Base-by-base conservation (phyloP, 2,888 invertebrate genomes). In the Volucella inflata region DNA sequence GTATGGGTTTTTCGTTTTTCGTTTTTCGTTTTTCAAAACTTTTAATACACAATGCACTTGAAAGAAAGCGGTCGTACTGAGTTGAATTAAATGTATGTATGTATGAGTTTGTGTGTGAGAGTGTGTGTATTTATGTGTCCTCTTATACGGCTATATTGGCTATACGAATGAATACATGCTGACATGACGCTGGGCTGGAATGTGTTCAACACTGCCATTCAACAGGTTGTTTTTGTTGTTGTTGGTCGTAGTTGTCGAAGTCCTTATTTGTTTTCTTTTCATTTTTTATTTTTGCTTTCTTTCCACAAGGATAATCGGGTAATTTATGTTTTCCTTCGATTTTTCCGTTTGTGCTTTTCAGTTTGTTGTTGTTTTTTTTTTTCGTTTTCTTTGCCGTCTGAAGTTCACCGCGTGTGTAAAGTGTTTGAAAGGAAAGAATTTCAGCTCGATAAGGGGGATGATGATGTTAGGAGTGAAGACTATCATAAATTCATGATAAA, bases 1-100 rank as follows among this genome's bases (percentile, higher is more conserved):
- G 30, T 30, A 30, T 30, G 36, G 42, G 8, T n/a, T 48, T 16
- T 48, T 48, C 14, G 55, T 53, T 70, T 60, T 77, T 53, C 59
- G 8, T n/a, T 48, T 16, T 48, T 48, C 14, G 55, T 53, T 70
- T 60, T 77, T 53, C 59, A 79, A 64, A 76, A 80, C 74, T 72
- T 78, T 78, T 81, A 85, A 85, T 76, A 85, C 85, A 85, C 76
- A 78, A 38, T 84, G 85, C 77, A 85, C 85, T 85, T 81, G 85
- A 85, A 85, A 72, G 85, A 85, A 85, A 81, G 71, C 76, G 68
- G 53, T 76, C 40, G 48, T 38, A 40, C 53, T 64, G 51, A 67
- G 9, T 51, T 42, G 51, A 51, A 64, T 51, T 53, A 44, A 40
- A 81, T 17, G 65, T 82, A 57, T 51, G 53, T 11, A 11, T 62